Conservation (phyloP, 2,113 vertebrate species). For the Agapornis roseicollis region DNA sequence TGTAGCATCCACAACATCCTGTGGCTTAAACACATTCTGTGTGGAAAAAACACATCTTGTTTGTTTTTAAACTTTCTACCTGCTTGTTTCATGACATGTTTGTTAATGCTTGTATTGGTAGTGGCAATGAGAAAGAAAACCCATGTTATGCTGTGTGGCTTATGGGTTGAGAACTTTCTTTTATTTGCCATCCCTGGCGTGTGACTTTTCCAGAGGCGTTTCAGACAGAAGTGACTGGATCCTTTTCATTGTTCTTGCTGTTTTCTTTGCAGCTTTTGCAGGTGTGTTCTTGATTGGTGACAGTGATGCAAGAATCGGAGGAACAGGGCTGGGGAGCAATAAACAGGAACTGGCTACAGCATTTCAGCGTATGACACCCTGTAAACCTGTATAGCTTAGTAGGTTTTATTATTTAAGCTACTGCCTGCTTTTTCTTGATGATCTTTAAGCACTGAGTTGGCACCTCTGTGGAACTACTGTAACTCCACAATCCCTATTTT, state of each 20-base stretch:
- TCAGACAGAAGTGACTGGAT: background rate
- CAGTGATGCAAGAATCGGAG: background rate
- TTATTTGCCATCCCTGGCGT: background rate
- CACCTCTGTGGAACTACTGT: accelerated
- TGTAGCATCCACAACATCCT: slow-evolving; percentile 47
- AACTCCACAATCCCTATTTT: background rate
- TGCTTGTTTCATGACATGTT: background rate
- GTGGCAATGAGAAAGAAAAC: background rate
- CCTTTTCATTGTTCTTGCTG: background rate
- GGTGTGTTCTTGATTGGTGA: background rate
- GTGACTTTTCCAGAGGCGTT: background rate
- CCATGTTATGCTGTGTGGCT: background rate
- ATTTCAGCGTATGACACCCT: background rate
- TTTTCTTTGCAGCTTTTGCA: background rate
- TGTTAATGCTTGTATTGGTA: background rate
- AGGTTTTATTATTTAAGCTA: background rate
- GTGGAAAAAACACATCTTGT: background rate
- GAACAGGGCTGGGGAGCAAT: background rate
- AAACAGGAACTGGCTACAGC: background rate
- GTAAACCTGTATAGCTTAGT: background rate
- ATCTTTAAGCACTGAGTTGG: background rate
- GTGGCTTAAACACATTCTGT: background rate
- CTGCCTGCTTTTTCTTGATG: background rate
- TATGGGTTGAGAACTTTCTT: background rate
- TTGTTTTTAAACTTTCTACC: slow-evolving; percentile 32